Evolutionary conservation across 2,888 invertebrate species (phyloP).

Genomic region (Pycnomerus fuliginosus): DNA sequence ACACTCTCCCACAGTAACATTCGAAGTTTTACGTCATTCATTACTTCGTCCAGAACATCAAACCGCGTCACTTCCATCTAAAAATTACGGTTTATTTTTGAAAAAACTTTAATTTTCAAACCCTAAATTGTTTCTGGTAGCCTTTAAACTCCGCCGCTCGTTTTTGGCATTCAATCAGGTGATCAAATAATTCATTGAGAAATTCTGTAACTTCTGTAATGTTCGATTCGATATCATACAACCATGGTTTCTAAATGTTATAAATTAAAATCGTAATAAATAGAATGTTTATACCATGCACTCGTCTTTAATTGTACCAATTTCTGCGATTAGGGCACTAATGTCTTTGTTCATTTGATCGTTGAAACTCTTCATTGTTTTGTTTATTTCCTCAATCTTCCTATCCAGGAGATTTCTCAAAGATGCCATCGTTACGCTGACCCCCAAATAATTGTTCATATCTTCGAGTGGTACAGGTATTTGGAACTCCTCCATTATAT

Average conservation of each 20-base stretch:
- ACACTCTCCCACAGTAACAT: conserved; percentile 79
- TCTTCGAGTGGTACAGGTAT: conserved; percentile 75
- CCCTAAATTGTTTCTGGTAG: conserved; percentile 84
- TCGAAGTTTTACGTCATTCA: conserved; percentile 76
- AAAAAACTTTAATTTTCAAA: conserved; percentile 47
- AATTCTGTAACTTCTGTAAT: conserved; percentile 64
- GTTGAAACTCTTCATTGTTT: conserved; percentile 70
- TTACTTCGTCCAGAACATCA: conserved; percentile 77
- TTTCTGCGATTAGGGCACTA: conserved; percentile 67
- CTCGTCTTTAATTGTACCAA: conserved; percentile 72
- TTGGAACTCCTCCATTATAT: conserved; percentile 77
- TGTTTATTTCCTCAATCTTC: conserved; percentile 66
- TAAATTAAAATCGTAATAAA: conserved; percentile 1
- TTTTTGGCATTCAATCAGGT: conserved; percentile 64
- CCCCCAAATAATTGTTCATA: conserved; percentile 62
- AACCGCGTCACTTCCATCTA: conserved; percentile 81
- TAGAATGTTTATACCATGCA: conserved; percentile 61
- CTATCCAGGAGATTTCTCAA: conserved; percentile 71
- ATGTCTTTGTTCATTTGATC: conserved; percentile 78
- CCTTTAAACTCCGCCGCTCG: conserved; percentile 72
- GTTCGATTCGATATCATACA: conserved; percentile 72
- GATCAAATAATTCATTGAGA: conserved; percentile 64
- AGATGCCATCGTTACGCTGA: conserved; percentile 62
- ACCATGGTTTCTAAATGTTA: conserved; percentile 66
- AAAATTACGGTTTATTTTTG: conserved; percentile 10